Conservation (phyloP, 2,888 invertebrate species). For the Tanypteryx hageni region DNA sequence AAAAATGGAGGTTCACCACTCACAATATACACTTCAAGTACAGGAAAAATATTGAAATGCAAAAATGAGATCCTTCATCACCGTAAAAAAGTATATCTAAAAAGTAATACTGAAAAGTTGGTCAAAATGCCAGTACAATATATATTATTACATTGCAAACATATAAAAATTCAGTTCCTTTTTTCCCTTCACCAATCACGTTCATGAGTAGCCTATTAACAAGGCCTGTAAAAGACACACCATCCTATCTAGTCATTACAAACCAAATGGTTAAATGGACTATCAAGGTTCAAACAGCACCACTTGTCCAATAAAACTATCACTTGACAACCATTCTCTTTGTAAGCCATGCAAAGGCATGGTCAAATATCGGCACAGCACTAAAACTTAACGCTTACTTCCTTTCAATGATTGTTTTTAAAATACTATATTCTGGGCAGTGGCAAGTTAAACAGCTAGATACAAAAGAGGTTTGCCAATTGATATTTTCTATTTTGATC, state of each 20-base stretch:
- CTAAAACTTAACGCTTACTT: slow-evolving; percentile 36
- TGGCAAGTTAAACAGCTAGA: slow-evolving; percentile 38
- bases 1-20: slow-evolving; percentile 54
- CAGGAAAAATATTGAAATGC: slow-evolving; percentile 58
- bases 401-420: neutral
- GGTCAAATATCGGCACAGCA: slow-evolving; percentile 13
- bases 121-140: slow-evolving; percentile 59
- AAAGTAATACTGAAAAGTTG: slow-evolving; percentile 63
- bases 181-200: slow-evolving; percentile 55
- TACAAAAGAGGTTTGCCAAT: slow-evolving; percentile 21
- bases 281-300: slow-evolving; percentile 58
- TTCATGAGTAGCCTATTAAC: slow-evolving; percentile 38
- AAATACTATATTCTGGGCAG: slow-evolving; percentile 12
- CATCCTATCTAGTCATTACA: slow-evolving; percentile 30
- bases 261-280: slow-evolving; percentile 40
- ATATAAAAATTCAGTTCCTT: slow-evolving; percentile 53
- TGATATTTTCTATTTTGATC: slow-evolving; percentile 28
- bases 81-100: slow-evolving; percentile 63
- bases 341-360: neutral
- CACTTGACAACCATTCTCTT: slow-evolving; percentile 41
- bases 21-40: slow-evolving; percentile 61
- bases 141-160: slow-evolving; percentile 56
- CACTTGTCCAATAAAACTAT: slow-evolving; percentile 36
- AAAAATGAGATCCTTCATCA: slow-evolving; percentile 62
- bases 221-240: slow-evolving; percentile 28